Conservation (phyloP, 2,113 vertebrate genomes). For the Megatriorchis doriae region DNA sequence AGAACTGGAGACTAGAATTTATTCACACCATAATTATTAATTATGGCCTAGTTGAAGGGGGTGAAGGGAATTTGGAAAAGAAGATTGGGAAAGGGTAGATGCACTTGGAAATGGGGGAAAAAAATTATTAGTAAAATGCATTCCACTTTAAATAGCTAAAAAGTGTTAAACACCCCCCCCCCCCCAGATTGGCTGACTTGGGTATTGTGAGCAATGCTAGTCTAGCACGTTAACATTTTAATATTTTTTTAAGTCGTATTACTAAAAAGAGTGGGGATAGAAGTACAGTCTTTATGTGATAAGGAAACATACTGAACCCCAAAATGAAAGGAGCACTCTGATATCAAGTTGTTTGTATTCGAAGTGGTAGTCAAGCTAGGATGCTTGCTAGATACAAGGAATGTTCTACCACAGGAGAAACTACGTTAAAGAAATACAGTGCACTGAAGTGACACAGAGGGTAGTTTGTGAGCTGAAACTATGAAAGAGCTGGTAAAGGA, state of each 20-base stretch:
- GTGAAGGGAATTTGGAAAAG: background rate
- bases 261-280: background rate
- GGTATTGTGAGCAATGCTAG: background rate
- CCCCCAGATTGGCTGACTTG: background rate
- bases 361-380: background rate
- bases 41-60: background rate
- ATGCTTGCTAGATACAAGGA: background rate
- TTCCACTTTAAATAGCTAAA: background rate
- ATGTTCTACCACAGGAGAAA: background rate
- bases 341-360: fast-evolving
- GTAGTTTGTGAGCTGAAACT: background rate
- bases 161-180: background rate
- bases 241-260: background rate
- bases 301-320: background rate
- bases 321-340: background rate
- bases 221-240: background rate
- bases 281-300: background rate
- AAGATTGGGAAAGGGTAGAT: background rate
- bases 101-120: background rate
- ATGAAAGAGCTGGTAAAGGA: background rate
- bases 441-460: background rate
- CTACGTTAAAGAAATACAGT: background rate
- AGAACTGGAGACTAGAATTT: background rate
- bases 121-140: background rate
- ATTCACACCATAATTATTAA: background rate